These are phyloP conservation scores for Luffia ferchaultella DNA, from an alignment of 2,888 invertebrate species.

Conservation along the genomic window DNA sequence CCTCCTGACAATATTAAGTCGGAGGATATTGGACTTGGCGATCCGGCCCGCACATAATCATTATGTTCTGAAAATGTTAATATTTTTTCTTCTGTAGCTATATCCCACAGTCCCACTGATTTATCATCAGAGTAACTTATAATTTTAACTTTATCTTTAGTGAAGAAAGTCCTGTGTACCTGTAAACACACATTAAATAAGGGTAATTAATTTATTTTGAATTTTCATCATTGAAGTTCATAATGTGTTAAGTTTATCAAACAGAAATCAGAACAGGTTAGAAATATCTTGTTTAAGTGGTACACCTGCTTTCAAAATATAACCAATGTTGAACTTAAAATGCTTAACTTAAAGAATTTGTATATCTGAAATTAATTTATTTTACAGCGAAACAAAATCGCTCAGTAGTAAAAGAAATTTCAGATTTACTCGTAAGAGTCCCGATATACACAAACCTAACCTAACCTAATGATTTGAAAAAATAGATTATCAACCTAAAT, in stretches of 20 bases:
- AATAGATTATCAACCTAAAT: no score
- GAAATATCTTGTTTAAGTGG: constrained; percentile 7
- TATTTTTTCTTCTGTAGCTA: constrained; percentile 80
- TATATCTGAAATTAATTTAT: no score
- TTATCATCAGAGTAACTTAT: constrained; percentile 94
- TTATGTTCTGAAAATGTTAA: constrained; percentile 72
- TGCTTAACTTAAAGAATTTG: no score
- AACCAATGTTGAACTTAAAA: no score
- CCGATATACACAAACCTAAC: no score
- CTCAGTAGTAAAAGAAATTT: no score
- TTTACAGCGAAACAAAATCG: no score
- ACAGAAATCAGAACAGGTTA: constrained; percentile 10
- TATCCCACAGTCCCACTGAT: constrained; percentile 88
- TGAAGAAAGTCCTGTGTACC: constrained; percentile 85
- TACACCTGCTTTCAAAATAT: constrained; percentile 4
- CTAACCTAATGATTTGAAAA: no score
- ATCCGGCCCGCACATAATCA: constrained; percentile 88
- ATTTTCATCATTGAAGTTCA: background rate
- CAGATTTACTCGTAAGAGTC: no score
- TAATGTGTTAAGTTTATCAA: background rate
- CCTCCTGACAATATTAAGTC: constrained; percentile 85
- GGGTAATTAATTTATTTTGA: background rate
- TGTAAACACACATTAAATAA: constrained; percentile 16
- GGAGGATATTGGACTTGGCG: constrained; percentile 77
- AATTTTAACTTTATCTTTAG: constrained; percentile 79